Evolutionary conservation across 2,113 vertebrate species (phyloP).

Genomic region (Chauna torquata): DNA sequence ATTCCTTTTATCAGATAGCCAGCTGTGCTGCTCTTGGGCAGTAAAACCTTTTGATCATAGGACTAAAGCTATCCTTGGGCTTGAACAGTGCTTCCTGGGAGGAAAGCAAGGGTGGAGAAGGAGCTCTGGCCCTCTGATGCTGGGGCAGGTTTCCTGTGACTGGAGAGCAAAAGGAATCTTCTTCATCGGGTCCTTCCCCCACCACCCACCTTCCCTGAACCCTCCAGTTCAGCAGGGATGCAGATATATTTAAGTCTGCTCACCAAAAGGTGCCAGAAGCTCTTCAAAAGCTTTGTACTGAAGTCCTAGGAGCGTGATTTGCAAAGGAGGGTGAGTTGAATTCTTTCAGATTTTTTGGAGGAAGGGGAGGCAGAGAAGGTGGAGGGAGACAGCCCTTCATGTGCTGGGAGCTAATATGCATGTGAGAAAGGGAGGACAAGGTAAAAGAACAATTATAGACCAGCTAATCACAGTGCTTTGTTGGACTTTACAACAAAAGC

Average conservation of each 20-base stretch:
- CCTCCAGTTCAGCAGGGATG: neutral
- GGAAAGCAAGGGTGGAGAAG: neutral
- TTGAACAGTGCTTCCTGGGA: neutral
- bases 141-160: neutral
- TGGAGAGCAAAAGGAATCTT: neutral
- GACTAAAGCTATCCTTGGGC: neutral
- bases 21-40: neutral
- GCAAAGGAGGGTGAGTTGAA: neutral
- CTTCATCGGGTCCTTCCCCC: neutral
- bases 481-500: neutral
- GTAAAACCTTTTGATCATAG: neutral
- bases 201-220: neutral
- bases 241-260: neutral
- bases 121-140: neutral
- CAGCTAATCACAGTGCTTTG: neutral
- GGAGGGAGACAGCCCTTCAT: fast-evolving
- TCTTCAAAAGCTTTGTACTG: neutral
- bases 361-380: fast-evolving
- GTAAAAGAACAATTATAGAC: neutral
- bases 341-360: neutral
- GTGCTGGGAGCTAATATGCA: neutral
- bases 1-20: neutral
- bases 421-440: neutral
- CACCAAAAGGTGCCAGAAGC: constrained; percentile 8
- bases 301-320: neutral